phyloP scores from a whole-genome alignment of 2,113 vertebrate genomes.

The Cyprinodon tularosa region DNA sequence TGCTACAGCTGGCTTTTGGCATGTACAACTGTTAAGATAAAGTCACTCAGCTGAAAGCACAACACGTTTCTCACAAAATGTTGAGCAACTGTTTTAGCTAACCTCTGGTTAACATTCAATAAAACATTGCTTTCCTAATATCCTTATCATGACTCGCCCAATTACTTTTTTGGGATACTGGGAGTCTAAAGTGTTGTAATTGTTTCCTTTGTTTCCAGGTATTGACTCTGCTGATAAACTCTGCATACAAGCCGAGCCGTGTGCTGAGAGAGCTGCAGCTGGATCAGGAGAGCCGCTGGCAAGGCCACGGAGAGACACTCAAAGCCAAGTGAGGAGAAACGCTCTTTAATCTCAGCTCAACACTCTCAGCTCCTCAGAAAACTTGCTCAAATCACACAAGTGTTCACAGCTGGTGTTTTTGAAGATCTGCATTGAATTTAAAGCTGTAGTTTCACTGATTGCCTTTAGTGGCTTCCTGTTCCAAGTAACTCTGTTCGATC shows the following conservation, averaged over 20 bases:
- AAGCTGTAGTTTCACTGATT: slow-evolving; percentile 1
- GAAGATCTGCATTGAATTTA: slow-evolving; percentile 12
- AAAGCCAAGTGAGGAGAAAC: slow-evolving; percentile 93
- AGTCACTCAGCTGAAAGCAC: background rate
- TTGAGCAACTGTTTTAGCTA: background rate
- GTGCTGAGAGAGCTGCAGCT: slow-evolving; percentile 95
- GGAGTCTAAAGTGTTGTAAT: background rate
- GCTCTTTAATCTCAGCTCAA: slow-evolving; percentile 31
- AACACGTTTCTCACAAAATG: background rate
- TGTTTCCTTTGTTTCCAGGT: slow-evolving; percentile 79
- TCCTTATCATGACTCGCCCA: background rate
- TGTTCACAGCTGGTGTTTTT: slow-evolving; percentile 44
- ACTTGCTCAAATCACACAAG: slow-evolving; percentile 29
- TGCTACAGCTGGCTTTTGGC: background rate
- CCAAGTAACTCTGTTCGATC: background rate
- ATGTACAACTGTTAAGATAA: background rate
- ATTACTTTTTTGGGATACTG: background rate
- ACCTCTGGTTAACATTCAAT: background rate
- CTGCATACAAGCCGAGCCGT: slow-evolving; percentile 96
- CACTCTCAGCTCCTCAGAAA: slow-evolving; percentile 23
- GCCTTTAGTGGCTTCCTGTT: background rate
- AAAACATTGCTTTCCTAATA: background rate
- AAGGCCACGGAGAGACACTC: slow-evolving; percentile 93
- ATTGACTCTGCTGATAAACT: slow-evolving; percentile 93
- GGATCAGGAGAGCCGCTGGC: slow-evolving; percentile 94